Evolutionary conservation across 2,888 invertebrate species (phyloP).

Genomic region (Drosophila birchii): DNA sequence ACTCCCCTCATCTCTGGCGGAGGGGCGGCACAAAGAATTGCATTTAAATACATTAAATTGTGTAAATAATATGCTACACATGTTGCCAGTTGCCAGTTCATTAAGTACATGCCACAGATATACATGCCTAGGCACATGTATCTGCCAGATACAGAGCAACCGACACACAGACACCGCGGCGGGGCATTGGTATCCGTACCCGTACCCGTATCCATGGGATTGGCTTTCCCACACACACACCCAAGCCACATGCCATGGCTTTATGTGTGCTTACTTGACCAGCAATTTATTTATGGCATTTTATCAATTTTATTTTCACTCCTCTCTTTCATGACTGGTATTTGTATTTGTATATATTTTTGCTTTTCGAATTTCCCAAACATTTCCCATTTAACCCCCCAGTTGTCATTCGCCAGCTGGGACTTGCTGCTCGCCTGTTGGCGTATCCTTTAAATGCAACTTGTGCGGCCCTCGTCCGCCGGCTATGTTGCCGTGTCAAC

Average conservation of each 20-base stretch:
- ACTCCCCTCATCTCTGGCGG: not conserved
- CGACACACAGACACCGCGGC: conserved; percentile 9
- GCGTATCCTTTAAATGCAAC: conserved; percentile 83
- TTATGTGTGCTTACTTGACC: conserved; percentile 66
- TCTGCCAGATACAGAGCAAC: conserved; percentile 45
- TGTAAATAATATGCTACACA: conserved; percentile 81
- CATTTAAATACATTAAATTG: conserved; percentile 81
- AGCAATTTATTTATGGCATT: conserved; percentile 74
- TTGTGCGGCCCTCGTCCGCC: conserved; percentile 64
- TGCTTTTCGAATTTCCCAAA: conserved; percentile 4
- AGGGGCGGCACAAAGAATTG: conserved; percentile 64
- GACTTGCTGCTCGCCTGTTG: conserved; percentile 80
- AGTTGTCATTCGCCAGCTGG: conserved; percentile 16
- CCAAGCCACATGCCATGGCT: conserved; percentile 11
- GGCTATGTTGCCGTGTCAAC: conserved; percentile 22
- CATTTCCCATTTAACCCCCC: not conserved
- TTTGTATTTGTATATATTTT: conserved; percentile 7
- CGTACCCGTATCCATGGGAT: conserved; percentile 13
- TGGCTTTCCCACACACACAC: conserved; percentile 11
- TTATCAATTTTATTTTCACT: conserved; percentile 51
- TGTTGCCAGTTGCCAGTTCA: conserved; percentile 81
- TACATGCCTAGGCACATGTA: conserved; percentile 66
- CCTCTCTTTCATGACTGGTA: conserved; percentile 15
- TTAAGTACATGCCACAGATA: conserved; percentile 79
- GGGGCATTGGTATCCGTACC: conserved; percentile 9